A percentile compares a stretch with the other conserved stretches of the same genome.
Evolutionary conservation across 92 coral and sea anemone species (phyloP).

Genomic region (Parazoanthus swiftii): DNA sequence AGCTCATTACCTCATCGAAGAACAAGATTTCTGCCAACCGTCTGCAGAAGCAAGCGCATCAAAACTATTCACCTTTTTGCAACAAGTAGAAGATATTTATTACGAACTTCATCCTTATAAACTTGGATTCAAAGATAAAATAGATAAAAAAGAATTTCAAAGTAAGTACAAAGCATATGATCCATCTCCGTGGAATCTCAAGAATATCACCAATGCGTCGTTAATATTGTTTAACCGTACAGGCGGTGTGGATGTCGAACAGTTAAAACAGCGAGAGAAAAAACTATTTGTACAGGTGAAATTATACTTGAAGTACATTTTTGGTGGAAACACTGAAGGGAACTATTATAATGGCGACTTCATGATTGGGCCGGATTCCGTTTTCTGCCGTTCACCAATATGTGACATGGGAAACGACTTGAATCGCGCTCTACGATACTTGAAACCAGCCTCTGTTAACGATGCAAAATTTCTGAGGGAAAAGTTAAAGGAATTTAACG

Average conservation of each 20-base stretch:
- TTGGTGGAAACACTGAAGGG: conserved; percentile 13
- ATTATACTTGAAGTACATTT: too few species aligned
- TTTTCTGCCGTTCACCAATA: conserved; percentile 38
- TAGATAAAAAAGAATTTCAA: neutral
- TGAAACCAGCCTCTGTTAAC: conserved; percentile 26
- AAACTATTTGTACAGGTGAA: too few species aligned
- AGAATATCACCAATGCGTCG: conserved; percentile 41
- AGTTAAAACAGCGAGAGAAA: too few species aligned
- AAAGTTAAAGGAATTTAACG: too few species aligned
- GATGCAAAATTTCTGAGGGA: too few species aligned
- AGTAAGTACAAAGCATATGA: conserved; percentile 28
- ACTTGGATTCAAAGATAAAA: neutral
- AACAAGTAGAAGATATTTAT: neutral
- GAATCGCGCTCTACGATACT: conserved; percentile 4
- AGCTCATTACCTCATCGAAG: neutral
- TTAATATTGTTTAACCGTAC: too few species aligned
- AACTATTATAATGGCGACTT: conserved; percentile 45
- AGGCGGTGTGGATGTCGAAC: too few species aligned
- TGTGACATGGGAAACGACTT: conserved; percentile 40
- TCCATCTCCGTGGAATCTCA: conserved; percentile 36
- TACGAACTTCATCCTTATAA: neutral
- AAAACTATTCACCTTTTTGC: neutral
- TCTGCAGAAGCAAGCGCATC: neutral
- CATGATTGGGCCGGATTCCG: conserved; percentile 49
- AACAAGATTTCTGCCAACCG: neutral